These are phyloP conservation scores for Eueides isabella DNA, from an alignment of 1,140 invertebrate genomes.

Conservation along the genomic window DNA sequence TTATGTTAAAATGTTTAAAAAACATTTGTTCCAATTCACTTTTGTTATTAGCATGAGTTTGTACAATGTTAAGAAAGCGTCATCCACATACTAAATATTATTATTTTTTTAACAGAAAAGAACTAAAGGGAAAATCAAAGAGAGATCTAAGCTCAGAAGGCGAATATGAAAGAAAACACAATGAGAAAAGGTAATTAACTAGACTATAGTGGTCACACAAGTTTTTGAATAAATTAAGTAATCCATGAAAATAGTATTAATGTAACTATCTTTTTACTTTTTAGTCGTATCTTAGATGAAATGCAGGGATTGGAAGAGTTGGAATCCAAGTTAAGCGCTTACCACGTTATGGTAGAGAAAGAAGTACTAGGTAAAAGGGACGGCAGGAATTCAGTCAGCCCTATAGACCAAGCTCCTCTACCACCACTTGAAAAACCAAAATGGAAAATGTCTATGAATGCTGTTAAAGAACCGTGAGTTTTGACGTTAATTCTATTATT, in stretches of 20 bases:
- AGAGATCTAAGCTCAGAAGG: conserved; percentile 82
- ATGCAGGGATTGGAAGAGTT: conserved; percentile 89
- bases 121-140: conserved; percentile 81
- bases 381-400: conserved; percentile 62
- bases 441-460: conserved; percentile 84
- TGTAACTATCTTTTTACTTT: not conserved
- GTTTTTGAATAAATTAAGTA: not conserved
- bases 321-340: conserved; percentile 89
- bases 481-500: not conserved
- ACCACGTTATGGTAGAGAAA: conserved; percentile 90
- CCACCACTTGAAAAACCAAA: conserved; percentile 79
- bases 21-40: too few relatives aligned
- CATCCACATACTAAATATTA: not conserved
- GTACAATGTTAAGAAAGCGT: not conserved
- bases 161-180: conserved; percentile 84
- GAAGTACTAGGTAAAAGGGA: conserved; percentile 82
- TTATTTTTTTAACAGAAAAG: conserved; percentile 68
- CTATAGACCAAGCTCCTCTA: conserved; percentile 69
- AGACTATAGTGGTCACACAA: not conserved
- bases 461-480: conserved; percentile 79
- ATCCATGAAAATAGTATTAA: not conserved
- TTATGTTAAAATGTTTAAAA: too few relatives aligned
- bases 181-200: conserved; percentile 82
- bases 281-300: conserved; percentile 72
- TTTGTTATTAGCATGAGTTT: not conserved